These are phyloP conservation scores for Drosophila kuntzei DNA, from an alignment of 2,888 invertebrate genomes.

Conservation along the genomic window DNA sequence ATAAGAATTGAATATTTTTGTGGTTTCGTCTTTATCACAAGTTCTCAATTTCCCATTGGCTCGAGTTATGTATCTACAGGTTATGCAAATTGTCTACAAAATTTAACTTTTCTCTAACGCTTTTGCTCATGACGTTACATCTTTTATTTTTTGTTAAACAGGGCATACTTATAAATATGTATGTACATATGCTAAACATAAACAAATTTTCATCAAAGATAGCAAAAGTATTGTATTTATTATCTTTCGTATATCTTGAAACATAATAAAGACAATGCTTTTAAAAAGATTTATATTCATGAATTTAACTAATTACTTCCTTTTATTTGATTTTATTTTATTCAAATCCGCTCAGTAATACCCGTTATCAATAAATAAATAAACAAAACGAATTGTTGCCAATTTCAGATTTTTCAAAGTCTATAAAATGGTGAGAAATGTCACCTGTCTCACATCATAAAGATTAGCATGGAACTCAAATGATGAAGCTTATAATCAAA, in stretches of 20 bases:
- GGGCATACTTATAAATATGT: constrained; percentile 1
- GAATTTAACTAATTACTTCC: constrained; percentile 10
- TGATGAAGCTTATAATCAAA: constrained; percentile 27
- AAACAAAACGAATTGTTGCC: constrained; percentile 12
- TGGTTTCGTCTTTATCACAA: background rate
- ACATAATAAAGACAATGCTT: background rate
- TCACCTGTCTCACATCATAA: constrained; percentile 37
- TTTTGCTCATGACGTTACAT: constrained; percentile 9
- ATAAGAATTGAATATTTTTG: background rate
- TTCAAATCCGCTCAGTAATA: background rate
- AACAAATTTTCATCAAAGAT: constrained; percentile 5
- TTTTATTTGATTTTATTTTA: constrained; percentile 6
- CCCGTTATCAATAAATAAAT: background rate
- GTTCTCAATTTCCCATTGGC: background rate
- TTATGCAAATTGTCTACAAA: constrained; percentile 3
- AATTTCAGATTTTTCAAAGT: constrained; percentile 1
- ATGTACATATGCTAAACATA: constrained; percentile 10
- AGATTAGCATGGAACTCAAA: constrained; percentile 31
- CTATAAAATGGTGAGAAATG: constrained; percentile 34
- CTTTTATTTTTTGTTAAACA: background rate
- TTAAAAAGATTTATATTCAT: background rate
- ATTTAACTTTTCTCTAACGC: background rate
- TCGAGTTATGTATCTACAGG: background rate
- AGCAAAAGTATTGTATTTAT: background rate
- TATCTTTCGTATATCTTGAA: background rate